Evolutionary conservation across 2,888 invertebrate species (phyloP), one percentile per base, ranked within the genome.

Genomic region (Stomorhina lunata): DNA sequence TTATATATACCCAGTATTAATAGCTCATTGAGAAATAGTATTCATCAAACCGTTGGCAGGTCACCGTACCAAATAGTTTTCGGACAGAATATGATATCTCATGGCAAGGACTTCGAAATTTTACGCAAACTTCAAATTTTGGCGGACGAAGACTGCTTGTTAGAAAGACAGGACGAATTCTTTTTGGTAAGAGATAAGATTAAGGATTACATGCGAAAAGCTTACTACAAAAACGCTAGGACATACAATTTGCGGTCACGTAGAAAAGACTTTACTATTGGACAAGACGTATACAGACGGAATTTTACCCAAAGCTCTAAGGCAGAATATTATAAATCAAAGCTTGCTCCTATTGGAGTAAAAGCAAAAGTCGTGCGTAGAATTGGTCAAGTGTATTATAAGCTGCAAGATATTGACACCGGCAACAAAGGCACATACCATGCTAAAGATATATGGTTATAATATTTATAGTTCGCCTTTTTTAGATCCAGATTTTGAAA

Each of bases 1-100:
- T 1, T 12, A n/a, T 50, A 73, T 12, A 15, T 80, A 22, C 71
- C 71, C 22, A 50, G 68, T 10, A 68, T 80, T 10, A 68, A 80
- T 40, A 61, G 61, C 27, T 48, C 75, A n/a, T 40, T 76, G 5
- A n/a, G n/a, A n/a, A 22, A 48, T 48, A 48, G 48, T 15, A 22
- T 48, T 10, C 20, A 48, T 22, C 20, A 48, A 48, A n/a, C 22
- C 7, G 22, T 48, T n/a, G 48, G 48, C 7, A 20, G 22, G 22
- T 22, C 48, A 22, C 48, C 48, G 12, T 48, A 48, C 9, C 22
- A 48, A 7, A 10, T 48, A 22, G 48, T 48, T 10, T 48, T 48
- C 10, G 48, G 48, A 10, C 48, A 48, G 12, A 48, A 7, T n/a
- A 48, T 48, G 48, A 10, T 48, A 2, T 22, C 48, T 20, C 12